Evolutionary conservation across 2,113 vertebrate genomes (phyloP).

Genomic region (Empidonax alnorum): DNA sequence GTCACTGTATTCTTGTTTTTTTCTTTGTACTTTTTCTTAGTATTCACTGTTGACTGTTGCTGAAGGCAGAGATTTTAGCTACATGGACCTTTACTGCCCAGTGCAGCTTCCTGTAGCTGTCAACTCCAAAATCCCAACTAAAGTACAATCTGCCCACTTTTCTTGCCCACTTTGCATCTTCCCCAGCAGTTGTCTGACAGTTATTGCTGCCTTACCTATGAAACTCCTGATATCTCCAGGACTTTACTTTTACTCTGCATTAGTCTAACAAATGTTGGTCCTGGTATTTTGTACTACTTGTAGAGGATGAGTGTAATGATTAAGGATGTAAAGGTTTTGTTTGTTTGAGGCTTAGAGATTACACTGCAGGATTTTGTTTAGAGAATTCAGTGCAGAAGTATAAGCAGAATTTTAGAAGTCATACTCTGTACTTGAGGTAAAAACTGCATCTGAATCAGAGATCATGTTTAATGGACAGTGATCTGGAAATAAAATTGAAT

Average conservation of each 20-base stretch:
- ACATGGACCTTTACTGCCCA: not conserved
- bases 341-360: not conserved
- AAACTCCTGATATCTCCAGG: not conserved
- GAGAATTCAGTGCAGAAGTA: not conserved
- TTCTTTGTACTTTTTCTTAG: not conserved
- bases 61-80: not conserved
- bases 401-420: not conserved
- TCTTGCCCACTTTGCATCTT: not conserved
- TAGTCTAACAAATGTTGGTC: not conserved
- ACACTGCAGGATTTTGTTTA: not conserved
- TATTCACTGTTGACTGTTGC: not conserved
- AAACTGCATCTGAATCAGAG: not conserved
- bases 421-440: not conserved
- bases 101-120: not conserved
- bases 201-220: not conserved
- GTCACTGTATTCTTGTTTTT: not conserved
- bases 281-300: not conserved
- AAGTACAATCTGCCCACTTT: not conserved
- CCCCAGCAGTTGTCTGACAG: not conserved
- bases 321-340: not conserved
- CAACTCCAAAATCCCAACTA: not conserved
- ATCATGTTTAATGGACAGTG: not conserved
- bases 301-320: not conserved
- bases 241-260: not conserved
- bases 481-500: not conserved